Conservation (phyloP, 2,113 vertebrate genomes). For the Pachycephala philippinensis region DNA sequence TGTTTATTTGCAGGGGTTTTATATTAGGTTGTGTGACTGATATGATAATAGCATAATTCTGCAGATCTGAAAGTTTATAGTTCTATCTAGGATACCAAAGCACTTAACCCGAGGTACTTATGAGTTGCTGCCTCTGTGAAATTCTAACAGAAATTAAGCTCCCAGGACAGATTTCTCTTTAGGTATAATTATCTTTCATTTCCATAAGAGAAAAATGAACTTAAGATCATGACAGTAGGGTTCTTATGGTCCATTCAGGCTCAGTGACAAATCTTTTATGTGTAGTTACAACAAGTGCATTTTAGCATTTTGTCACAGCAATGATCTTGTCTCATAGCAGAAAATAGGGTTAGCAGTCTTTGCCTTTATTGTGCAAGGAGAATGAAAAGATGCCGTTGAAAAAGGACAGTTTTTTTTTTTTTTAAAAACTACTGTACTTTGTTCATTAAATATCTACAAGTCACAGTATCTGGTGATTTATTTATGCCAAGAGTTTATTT, state of each 20-base stretch:
- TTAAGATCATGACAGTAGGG: slow-evolving; percentile 51
- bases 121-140: background rate
- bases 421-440: background rate
- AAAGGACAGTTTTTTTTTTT: background rate
- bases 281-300: slow-evolving; percentile 46
- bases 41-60: background rate
- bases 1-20: slow-evolving; percentile 11
- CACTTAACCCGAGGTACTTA: slow-evolving; percentile 12
- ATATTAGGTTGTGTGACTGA: background rate
- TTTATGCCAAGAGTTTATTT: slow-evolving; percentile 10
- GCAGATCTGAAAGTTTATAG: background rate
- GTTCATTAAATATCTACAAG: background rate
- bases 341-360: background rate
- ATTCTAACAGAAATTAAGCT: slow-evolving; percentile 42
- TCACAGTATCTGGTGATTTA: background rate
- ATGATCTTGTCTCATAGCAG: slow-evolving; percentile 52
- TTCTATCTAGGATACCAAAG: slow-evolving; percentile 19
- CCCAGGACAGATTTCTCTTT: slow-evolving; percentile 42
- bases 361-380: slow-evolving; percentile 10
- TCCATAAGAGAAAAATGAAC: slow-evolving; percentile 60
- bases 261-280: slow-evolving; percentile 47
- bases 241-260: slow-evolving; percentile 59
- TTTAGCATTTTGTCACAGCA: slow-evolving; percentile 53
- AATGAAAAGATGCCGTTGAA: slow-evolving; percentile 53
- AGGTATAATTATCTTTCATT: slow-evolving; percentile 62